Conservation (phyloP, 2,797 vertebrate genomes). For the Esox masquinongy region DNA sequence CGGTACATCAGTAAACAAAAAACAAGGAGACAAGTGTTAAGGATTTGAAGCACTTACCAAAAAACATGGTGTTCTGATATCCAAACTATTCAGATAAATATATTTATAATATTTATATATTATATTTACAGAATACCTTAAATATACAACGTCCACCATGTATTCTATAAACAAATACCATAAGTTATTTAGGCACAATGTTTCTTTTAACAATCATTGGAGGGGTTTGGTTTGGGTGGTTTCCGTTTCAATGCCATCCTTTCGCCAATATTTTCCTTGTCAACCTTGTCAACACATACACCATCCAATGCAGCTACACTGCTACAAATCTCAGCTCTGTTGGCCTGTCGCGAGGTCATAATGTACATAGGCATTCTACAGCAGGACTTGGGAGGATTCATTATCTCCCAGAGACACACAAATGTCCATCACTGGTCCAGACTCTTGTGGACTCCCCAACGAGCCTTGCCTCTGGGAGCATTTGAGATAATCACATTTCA, state of each 20-base stretch:
- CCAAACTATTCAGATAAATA: slow-evolving; percentile 76
- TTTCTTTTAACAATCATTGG: slow-evolving; percentile 57
- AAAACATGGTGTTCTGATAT: slow-evolving; percentile 69
- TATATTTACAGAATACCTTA: slow-evolving; percentile 81
- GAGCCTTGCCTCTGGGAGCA: no score
- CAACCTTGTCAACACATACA: slow-evolving; percentile 20
- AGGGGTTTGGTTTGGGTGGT: slow-evolving; percentile 16
- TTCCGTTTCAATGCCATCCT: slow-evolving; percentile 42
- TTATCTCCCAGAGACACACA: slow-evolving; percentile 16
- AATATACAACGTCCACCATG: slow-evolving; percentile 68
- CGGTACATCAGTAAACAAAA: slow-evolving; percentile 72
- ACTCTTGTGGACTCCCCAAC: no score
- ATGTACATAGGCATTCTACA: slow-evolving; percentile 52
- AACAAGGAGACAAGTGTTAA: slow-evolving; percentile 55
- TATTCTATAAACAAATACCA: slow-evolving; percentile 77
- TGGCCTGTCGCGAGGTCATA: slow-evolving; percentile 35
- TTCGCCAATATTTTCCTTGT: slow-evolving; percentile 32
- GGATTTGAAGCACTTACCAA: slow-evolving; percentile 66
- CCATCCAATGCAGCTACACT: slow-evolving; percentile 41
- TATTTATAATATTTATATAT: slow-evolving; percentile 77
- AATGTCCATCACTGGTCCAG: neutral
- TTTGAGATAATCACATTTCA: neutral
- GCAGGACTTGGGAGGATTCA: slow-evolving; percentile 39
- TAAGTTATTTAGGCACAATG: slow-evolving; percentile 76
- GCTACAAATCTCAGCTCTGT: slow-evolving; percentile 42